Base-by-base conservation (phyloP, 2,113 vertebrate genomes). In the Aleadryas rufinucha region DNA sequence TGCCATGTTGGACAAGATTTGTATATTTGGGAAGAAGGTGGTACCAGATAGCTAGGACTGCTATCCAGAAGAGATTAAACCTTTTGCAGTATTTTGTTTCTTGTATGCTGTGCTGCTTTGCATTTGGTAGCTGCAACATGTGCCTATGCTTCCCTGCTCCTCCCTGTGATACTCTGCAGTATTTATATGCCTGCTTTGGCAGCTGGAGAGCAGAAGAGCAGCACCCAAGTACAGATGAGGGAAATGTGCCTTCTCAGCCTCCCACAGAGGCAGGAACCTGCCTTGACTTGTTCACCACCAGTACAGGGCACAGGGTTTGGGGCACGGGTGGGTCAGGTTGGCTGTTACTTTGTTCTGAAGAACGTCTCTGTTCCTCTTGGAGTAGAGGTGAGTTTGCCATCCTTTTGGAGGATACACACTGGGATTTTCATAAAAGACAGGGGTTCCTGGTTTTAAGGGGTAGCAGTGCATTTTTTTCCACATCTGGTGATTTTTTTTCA, bases 261-360 rank as follows among this genome's bases (percentile, higher is more conserved):
- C 82, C 35, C 15, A 5, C 10, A 37, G 45, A 54, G 35, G 27
- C 64, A 71, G 49, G 17, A 27, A 60, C 53, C 47, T 78, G 10
- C 39, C 14, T 39, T 74, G 52, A 19, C 28, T 24, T 60, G 31
- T 44, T 75, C 30, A 13, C 83, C 37, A 26, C 26, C 23, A 20
- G 26, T 33, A 13, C 3, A 28, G n/a, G 44, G 24, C 39, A 26
- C n/a, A 52, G 20, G 50, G 23, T 61, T 60, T 63, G 47, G n/a
- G 21, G 10, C 35, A 45, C 0, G 0, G 27, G 42, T 13, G 9
- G 26, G 21, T 42, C 2, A 5, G 6, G 24, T 23, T 61, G 39
- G 33, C 42, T 47, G 16, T 27, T 71, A 7, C 37, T 26, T 28
- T 68, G 21, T 82, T 84, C 47, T 54, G 47, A 66, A 82, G 44